A percentile compares a stretch with the other conserved stretches of the same genome.
Evolutionary conservation across 2,888 invertebrate genomes (phyloP).

Genomic region (Neoitamus cyanurus): DNA sequence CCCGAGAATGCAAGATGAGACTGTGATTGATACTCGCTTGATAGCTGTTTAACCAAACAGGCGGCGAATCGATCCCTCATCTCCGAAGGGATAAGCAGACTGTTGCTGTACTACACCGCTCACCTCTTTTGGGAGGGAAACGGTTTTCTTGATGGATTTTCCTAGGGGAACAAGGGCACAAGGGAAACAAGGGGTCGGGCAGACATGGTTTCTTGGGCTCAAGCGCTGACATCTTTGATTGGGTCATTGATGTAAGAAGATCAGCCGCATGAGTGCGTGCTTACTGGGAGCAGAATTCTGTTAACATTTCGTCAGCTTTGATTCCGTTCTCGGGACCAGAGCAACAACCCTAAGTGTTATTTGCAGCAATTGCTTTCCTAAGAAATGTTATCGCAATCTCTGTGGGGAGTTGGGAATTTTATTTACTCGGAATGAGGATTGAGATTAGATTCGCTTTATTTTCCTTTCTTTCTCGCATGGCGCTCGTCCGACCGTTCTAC

Average conservation of each 20-base stretch:
- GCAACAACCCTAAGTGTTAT: background rate
- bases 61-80: background rate
- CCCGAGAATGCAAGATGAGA: background rate
- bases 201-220: background rate
- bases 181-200: background rate
- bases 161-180: background rate
- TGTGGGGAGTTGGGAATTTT: background rate
- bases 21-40: background rate
- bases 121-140: background rate
- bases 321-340: background rate
- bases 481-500: background rate
- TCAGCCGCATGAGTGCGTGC: background rate
- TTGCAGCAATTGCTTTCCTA: background rate
- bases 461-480: background rate
- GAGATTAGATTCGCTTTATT: background rate
- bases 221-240: background rate
- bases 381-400: background rate
- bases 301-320: background rate
- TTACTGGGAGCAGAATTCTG: background rate
- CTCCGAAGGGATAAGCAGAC: background rate
- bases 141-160: background rate
- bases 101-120: background rate
- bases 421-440: background rate
- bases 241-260: slow-evolving; percentile 1
- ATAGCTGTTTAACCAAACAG: background rate